Evolutionary conservation across 2,113 vertebrate species (phyloP).

Genomic region (Phainopepla nitens): DNA sequence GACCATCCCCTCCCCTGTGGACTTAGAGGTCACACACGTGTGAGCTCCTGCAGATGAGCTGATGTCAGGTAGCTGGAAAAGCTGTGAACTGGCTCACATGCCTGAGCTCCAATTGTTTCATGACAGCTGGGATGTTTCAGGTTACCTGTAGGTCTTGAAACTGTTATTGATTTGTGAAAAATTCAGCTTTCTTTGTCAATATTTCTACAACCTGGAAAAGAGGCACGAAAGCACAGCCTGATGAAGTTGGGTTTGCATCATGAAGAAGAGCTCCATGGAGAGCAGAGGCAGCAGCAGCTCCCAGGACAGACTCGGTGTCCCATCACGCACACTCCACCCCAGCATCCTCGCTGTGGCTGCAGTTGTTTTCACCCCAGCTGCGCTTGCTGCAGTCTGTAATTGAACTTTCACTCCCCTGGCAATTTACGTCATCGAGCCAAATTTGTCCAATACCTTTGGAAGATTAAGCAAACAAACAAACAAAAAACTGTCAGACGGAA

Average conservation of each 20-base stretch:
- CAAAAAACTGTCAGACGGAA: background rate
- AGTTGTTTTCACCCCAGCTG: slow-evolving; percentile 70
- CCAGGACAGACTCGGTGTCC: background rate
- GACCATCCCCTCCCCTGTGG: background rate
- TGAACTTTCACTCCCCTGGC: slow-evolving; percentile 56
- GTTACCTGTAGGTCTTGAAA: background rate
- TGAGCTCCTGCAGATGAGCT: background rate
- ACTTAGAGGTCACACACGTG: background rate
- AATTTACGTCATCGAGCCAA: slow-evolving; percentile 80
- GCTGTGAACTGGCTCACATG: background rate
- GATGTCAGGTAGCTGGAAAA: background rate
- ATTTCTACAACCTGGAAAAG: background rate
- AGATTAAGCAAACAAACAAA: background rate
- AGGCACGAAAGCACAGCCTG: background rate
- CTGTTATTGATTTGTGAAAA: background rate
- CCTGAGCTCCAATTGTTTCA: background rate
- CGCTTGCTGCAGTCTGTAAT: slow-evolving; percentile 64
- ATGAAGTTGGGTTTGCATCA: fast-evolving
- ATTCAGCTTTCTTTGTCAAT: background rate
- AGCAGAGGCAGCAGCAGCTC: background rate
- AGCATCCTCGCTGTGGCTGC: slow-evolving; percentile 77
- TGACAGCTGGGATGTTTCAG: background rate
- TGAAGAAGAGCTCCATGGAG: background rate
- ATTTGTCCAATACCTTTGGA: slow-evolving; percentile 78
- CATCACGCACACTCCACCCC: slow-evolving; percentile 68